phyloP scores from a whole-genome alignment of 2,797 vertebrate genomes.

The Ctenosaura bakeri region DNA sequence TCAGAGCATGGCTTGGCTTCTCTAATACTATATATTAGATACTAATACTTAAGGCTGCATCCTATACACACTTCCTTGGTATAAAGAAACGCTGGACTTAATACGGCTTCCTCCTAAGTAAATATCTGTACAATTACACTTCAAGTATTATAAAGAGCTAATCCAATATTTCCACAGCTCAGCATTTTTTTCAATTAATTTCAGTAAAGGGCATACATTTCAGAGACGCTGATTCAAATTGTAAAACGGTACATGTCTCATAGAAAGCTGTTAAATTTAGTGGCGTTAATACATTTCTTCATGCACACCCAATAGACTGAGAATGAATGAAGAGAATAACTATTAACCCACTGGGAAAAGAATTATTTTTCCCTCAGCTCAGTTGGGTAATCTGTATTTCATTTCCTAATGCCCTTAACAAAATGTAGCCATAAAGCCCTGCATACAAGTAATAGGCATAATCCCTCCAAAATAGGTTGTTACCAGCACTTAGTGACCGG shows the following conservation, averaged over 20 bases:
- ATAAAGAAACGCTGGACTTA: neutral
- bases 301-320: constrained; percentile 38
- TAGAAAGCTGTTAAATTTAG: constrained; percentile 62
- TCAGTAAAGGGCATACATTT: constrained; percentile 70
- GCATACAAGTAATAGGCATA: constrained; percentile 79
- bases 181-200: constrained; percentile 61
- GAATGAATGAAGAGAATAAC: constrained; percentile 65
- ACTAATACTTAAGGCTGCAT: constrained; percentile 45
- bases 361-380: constrained; percentile 54
- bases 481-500: constrained; percentile 83
- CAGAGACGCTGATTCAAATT: constrained; percentile 71
- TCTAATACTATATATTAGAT: constrained; percentile 37
- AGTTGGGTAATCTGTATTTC: constrained; percentile 55
- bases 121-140: constrained; percentile 47
- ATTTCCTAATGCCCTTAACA: constrained; percentile 75
- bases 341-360: constrained; percentile 73
- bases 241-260: constrained; percentile 70
- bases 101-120: neutral
- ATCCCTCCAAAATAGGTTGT: constrained; percentile 81
- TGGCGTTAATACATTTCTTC: constrained; percentile 68
- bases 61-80: neutral
- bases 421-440: constrained; percentile 80
- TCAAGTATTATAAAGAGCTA: constrained; percentile 58
- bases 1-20: constrained; percentile 55
- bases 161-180: constrained; percentile 21